Base-by-base conservation (phyloP, 2,797 vertebrate species). In the Mycteria americana region DNA sequence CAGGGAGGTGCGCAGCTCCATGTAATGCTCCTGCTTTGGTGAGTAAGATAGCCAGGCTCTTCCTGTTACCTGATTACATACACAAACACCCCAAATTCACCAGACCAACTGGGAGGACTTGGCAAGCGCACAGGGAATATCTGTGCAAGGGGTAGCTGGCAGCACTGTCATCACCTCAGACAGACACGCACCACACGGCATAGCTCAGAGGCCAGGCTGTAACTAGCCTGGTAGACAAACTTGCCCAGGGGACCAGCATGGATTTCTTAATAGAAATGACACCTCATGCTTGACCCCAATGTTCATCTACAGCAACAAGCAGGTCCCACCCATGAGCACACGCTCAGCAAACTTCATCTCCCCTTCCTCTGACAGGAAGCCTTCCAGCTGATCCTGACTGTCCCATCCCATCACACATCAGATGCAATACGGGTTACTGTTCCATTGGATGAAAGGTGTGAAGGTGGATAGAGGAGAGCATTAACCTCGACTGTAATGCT, bases 41-140 rank as follows among this genome's bases (percentile, higher is more conserved):
- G 83, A 96, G 62, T 87, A 92, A 94, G 37, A 62, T 77, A 88
- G 37, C 18, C 72, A 92, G 53, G 57, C 92, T 95, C 62, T 92
- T 95, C 94, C 97, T 89, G 68, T 93, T 85, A 93, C 75, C 64
- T 50, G 21, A 76, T 83, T 82, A 78, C 18, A 63, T 22, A 79
- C n/a, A 64, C 62, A 93, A 88, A 48, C 22, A 63, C 28, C 23
- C 73, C 30, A 75, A 79, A 89, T 77, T 63, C 63, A 74, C 43
- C 56, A 43, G 48, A 57, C 14, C 41, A 88, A 69, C 85, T 81
- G 68, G 69, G 56, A 94, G 82, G 45, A 86, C 67, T 83, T 78
- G 78, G 79, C 63, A 89, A 90, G 53, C 0, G 1, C 17, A 11
- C 23, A 12, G 64, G 63, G 57, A 87, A 2, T 84, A 60, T 82